Conservation (phyloP, 2,888 invertebrate genomes). For the Marronus borbonicus region DNA sequence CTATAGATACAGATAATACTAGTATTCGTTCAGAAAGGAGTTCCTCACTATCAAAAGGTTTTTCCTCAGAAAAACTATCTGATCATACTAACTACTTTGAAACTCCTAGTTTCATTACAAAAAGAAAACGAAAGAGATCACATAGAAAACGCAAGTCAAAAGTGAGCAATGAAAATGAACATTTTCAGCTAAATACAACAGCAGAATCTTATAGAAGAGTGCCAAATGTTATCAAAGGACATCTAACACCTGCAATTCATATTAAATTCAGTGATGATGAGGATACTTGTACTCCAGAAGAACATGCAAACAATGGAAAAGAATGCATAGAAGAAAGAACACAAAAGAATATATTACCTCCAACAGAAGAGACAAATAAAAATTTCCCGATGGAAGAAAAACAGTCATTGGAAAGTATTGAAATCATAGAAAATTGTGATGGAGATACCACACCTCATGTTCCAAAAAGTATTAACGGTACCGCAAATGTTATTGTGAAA, state of each 20-base stretch:
- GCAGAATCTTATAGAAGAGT: background rate
- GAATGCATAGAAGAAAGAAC: background rate
- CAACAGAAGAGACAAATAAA: background rate
- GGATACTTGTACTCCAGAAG: background rate
- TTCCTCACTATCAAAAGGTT: background rate
- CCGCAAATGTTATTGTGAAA: background rate
- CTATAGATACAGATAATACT: background rate
- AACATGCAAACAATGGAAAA: background rate
- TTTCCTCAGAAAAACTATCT: background rate
- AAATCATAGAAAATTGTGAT: conserved; percentile 6
- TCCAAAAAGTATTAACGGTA: background rate
- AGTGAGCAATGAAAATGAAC: background rate
- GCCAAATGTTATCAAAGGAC: background rate
- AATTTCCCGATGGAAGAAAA: background rate
- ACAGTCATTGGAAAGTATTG: background rate
- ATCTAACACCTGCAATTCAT: conserved; percentile 43
- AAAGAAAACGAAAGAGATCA: conserved; percentile 41
- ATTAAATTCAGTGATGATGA: conserved; percentile 52
- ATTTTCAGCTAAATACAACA: background rate
- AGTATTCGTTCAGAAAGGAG: background rate
- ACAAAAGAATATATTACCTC: background rate
- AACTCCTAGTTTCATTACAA: conserved; percentile 33
- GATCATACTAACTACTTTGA: conserved; percentile 2
- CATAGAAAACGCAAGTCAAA: conserved; percentile 45
- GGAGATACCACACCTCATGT: background rate